These are phyloP conservation scores for Lophius piscatorius DNA, from an alignment of 2,113 vertebrate species.

Conservation along the genomic window DNA sequence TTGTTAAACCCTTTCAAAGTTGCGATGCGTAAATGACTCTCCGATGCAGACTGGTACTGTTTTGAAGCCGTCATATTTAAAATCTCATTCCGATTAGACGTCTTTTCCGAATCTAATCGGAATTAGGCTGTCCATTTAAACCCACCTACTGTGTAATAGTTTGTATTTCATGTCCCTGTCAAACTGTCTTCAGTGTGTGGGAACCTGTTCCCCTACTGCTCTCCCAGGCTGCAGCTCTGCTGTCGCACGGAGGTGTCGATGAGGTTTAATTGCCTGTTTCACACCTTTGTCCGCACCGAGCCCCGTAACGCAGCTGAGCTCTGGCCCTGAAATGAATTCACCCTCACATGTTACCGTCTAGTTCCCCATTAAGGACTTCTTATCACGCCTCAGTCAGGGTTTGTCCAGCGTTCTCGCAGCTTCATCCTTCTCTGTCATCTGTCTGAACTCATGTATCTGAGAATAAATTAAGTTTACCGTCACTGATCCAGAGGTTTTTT, in stretches of 20 bases:
- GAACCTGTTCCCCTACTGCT: slow-evolving; percentile 12
- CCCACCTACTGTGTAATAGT: too few species aligned
- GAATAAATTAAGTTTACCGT: too few species aligned
- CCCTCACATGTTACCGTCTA: not conserved
- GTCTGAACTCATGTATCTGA: too few species aligned
- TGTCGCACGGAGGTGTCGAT: slow-evolving; percentile 8
- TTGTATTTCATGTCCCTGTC: too few species aligned
- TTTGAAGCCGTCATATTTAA: too few species aligned
- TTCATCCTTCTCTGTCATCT: not conserved
- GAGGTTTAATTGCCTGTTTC: slow-evolving; percentile 15
- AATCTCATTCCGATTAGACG: too few species aligned
- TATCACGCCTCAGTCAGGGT: not conserved
- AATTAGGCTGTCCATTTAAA: too few species aligned
- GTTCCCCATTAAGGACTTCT: not conserved
- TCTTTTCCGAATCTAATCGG: too few species aligned
- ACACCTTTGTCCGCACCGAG: not conserved
- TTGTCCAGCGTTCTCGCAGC: not conserved
- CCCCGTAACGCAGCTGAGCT: slow-evolving; percentile 1
- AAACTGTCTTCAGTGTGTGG: slow-evolving; percentile 1
- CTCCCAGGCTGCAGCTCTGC: slow-evolving; percentile 13
- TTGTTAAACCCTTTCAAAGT: too few species aligned
- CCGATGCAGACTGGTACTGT: too few species aligned
- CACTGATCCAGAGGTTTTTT: too few species aligned
- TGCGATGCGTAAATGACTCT: too few species aligned
- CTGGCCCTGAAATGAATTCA: not conserved